These are phyloP conservation scores for Bettongia penicillata DNA, from an alignment of 2,113 vertebrate genomes.

Conservation along the genomic window DNA sequence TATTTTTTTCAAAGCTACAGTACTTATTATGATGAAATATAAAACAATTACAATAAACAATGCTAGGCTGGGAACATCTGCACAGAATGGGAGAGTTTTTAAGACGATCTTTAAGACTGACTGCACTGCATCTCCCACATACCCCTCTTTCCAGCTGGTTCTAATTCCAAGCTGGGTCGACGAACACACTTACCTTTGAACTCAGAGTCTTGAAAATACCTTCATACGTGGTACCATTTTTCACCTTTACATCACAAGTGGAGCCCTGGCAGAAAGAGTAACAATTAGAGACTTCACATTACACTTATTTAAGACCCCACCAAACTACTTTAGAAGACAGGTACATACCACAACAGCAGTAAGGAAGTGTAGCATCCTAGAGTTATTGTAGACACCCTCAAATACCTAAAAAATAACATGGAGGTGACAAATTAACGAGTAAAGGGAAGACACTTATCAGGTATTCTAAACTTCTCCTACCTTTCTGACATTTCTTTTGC, in stretches of 20 bases:
- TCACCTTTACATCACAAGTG: conserved; percentile 93
- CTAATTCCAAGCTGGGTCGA: neutral
- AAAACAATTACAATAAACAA: neutral
- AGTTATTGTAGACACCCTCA: conserved; percentile 93
- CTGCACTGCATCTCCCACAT: neutral
- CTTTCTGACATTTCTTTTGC: neutral
- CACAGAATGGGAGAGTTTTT: neutral
- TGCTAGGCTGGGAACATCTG: neutral
- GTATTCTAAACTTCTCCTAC: neutral
- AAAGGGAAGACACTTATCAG: no score
- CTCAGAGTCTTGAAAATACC: conserved; percentile 95
- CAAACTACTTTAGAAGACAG: neutral
- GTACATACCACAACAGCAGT: conserved; percentile 91
- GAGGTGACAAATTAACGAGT: neutral
- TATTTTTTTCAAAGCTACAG: neutral
- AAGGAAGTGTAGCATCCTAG: conserved; percentile 93
- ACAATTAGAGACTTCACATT: neutral
- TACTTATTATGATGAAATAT: neutral
- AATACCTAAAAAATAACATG: conserved; percentile 84
- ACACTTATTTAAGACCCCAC: neutral
- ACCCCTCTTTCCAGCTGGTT: neutral
- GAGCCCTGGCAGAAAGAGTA: conserved; percentile 84
- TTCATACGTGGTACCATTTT: conserved; percentile 92
- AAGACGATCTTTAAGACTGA: neutral
- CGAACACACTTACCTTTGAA: conserved; percentile 87